Conservation (phyloP, 2,113 vertebrate species). For the Blennius ocellaris region DNA sequence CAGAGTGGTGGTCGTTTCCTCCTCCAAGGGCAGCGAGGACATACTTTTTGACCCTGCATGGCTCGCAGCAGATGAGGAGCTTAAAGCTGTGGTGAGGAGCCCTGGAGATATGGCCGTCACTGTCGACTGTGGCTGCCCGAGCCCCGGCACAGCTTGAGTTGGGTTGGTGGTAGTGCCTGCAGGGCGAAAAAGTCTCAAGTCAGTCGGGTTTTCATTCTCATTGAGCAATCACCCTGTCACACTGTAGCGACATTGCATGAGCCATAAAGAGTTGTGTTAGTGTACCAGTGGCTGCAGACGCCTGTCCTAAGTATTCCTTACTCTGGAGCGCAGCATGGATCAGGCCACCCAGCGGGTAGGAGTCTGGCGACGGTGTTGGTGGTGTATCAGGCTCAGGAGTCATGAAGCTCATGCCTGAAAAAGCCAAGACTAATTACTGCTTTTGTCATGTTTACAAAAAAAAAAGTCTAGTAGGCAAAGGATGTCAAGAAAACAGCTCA, state of each 20-base stretch:
- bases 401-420: conserved; percentile 85
- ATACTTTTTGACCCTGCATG: conserved; percentile 69
- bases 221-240: background rate
- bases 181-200: conserved; percentile 24
- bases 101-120: conserved; percentile 81
- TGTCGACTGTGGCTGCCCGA: conserved; percentile 64
- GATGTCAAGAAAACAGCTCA: background rate
- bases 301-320: conserved; percentile 85
- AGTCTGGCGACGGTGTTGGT: conserved; percentile 73
- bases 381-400: conserved; percentile 70
- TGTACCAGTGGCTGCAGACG: conserved; percentile 83
- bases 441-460: conserved; percentile 11
- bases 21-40: conserved; percentile 83
- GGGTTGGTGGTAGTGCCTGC: conserved; percentile 84
- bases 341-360: conserved; percentile 83
- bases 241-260: background rate
- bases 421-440: conserved; percentile 7
- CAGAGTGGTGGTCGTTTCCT: conserved; percentile 93
- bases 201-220: background rate
- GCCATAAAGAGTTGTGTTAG: background rate
- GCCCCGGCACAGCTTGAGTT: conserved; percentile 79
- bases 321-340: conserved; percentile 88
- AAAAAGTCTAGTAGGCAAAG: background rate
- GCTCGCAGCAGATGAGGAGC: conserved; percentile 73
- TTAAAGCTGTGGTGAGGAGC: conserved; percentile 84